Conservation (phyloP, 1,140 invertebrate species). For the Macrobrachium nipponense region DNA sequence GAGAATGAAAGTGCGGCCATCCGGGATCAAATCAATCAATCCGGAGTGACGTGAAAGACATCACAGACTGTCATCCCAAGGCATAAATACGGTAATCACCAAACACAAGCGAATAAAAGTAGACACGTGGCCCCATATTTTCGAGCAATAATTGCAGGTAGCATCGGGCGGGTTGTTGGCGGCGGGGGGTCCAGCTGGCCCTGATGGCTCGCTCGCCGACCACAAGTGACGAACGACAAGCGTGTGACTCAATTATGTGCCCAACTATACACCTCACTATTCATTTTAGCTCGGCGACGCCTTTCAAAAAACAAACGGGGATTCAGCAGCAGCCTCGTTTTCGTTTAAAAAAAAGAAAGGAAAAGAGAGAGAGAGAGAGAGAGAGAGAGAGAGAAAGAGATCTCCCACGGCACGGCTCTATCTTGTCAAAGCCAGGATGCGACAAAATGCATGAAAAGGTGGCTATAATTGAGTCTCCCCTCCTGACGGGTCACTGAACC, state of each 20-base stretch:
- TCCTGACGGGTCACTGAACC: conserved; percentile 1
- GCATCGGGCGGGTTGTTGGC: neutral
- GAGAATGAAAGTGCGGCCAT: too few relatives aligned
- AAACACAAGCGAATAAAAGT: conserved; percentile 39
- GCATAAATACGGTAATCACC: neutral
- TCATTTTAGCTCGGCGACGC: neutral
- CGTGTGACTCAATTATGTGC: conserved; percentile 54
- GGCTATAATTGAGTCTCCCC: conserved; percentile 6
- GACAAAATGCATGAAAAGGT: neutral
- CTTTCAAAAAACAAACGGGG: neutral
- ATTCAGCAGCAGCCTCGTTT: neutral
- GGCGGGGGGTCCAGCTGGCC: conserved; percentile 39
- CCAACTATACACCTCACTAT: neutral
- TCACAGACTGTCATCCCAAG: neutral
- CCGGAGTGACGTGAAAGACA: neutral
- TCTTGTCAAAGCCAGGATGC: conserved; percentile 3
- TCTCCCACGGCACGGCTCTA: neutral
- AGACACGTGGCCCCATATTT: conserved; percentile 38
- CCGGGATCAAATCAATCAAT: neutral
- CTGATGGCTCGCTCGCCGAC: conserved; percentile 37
- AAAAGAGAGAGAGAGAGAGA: neutral
- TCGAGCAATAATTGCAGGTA: conserved; percentile 51
- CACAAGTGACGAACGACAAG: conserved; percentile 52
- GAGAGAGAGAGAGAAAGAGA: neutral
- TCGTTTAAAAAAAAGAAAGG: neutral